Conservation (phyloP, 2,113 vertebrate genomes). For the Urocolius indicus region DNA sequence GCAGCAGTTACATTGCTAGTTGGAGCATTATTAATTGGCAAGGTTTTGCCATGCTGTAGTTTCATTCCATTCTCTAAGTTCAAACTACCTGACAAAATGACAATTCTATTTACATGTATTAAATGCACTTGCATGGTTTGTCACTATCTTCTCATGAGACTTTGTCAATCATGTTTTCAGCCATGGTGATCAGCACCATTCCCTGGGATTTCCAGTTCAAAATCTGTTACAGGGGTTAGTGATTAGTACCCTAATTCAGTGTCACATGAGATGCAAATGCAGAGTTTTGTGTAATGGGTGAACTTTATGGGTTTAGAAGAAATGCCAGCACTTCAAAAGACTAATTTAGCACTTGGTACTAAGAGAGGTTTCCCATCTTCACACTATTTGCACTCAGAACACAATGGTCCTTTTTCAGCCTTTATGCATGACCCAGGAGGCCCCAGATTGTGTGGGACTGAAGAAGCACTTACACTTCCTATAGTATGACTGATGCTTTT, state of each 20-base stretch:
- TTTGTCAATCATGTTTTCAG: background rate
- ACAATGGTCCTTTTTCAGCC: background rate
- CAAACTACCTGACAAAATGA: conserved; percentile 3
- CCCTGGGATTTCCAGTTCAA: conserved; percentile 39
- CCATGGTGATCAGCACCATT: background rate
- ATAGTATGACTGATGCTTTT: background rate
- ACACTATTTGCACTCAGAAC: background rate
- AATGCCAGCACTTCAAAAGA: conserved; percentile 35
- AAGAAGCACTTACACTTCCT: background rate
- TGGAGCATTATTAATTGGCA: background rate
- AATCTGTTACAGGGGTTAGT: background rate
- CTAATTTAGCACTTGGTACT: conserved; percentile 9
- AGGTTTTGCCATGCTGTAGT: background rate
- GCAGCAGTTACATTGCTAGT: background rate
- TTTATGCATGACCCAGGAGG: background rate
- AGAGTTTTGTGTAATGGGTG: background rate
- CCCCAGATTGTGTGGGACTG: background rate
- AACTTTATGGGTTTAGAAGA: conserved; percentile 34
- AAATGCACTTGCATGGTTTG: conserved; percentile 25
- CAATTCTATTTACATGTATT: background rate
- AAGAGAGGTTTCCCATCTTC: background rate
- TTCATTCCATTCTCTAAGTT: background rate
- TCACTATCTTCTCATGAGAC: background rate
- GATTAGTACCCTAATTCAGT: conserved; percentile 10
- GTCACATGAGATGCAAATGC: conserved; percentile 47